Conservation (phyloP, 53 echinoderm and acorn worm species). For the Echinometra lucunter region DNA sequence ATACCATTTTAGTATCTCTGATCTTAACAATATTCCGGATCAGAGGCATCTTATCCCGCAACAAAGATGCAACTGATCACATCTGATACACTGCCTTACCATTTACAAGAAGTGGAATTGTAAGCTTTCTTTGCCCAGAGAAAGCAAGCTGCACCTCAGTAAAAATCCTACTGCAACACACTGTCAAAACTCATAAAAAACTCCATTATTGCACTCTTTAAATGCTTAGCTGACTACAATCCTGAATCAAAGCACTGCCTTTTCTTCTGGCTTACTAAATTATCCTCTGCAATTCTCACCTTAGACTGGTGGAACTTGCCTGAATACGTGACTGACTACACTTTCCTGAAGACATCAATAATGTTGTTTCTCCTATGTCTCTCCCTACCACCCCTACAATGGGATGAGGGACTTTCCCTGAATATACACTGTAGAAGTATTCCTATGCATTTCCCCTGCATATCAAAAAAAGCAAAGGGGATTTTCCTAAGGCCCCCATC, state of each 20-base stretch:
- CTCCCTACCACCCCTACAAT: background rate
- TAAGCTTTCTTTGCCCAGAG: no score
- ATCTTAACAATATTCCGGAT: background rate
- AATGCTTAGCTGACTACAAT: background rate
- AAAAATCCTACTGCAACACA: background rate
- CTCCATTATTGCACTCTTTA: background rate
- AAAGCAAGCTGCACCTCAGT: no score
- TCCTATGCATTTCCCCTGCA: no score
- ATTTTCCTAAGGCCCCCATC: no score
- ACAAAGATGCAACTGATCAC: background rate
- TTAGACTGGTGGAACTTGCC: background rate
- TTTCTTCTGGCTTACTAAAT: conserved; percentile 84
- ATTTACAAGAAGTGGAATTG: background rate
- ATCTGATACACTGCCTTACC: no score
- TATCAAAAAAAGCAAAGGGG: no score
- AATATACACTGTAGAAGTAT: no score
- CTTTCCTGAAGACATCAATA: background rate
- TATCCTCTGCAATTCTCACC: conserved; percentile 70
- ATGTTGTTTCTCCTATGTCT: background rate
- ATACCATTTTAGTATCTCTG: background rate
- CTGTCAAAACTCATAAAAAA: background rate
- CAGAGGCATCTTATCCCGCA: background rate
- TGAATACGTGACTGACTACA: background rate
- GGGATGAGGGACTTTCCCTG: background rate
- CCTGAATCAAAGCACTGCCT: conserved; percentile 70